These are phyloP conservation scores for Chondrilla cf. caribensis DNA, from an alignment of 37 sponge, comb jelly and placozoan genomes.

Conservation along the genomic window DNA sequence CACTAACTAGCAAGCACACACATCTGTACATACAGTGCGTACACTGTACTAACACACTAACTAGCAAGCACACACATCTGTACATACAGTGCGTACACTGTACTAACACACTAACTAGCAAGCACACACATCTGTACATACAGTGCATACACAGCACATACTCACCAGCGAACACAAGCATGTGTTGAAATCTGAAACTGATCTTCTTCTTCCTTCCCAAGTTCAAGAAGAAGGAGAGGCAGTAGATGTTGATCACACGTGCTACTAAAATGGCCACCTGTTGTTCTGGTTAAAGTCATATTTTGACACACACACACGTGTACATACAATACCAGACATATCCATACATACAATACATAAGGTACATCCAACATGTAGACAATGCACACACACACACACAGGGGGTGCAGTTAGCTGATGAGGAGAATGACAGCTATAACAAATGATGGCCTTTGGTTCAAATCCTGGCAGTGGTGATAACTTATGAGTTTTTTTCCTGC, in stretches of 20 bases:
- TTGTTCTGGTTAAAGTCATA: neutral
- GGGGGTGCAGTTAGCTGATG: too few relatives aligned
- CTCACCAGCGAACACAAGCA: constrained; percentile 92
- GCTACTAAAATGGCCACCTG: constrained; percentile 85
- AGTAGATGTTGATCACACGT: constrained; percentile 79
- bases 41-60: neutral
- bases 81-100: neutral
- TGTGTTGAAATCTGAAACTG: constrained; percentile 88
- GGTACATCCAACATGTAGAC: neutral
- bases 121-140: constrained; percentile 87
- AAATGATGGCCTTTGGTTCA: too few relatives aligned
- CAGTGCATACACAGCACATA: neutral
- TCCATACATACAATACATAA: constrained; percentile 19
- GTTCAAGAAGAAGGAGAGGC: constrained; percentile 84
- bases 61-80: too few relatives aligned
- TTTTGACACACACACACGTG: neutral
- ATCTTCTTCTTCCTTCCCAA: constrained; percentile 74
- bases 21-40: neutral
- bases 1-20: too few relatives aligned
- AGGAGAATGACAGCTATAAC: too few relatives aligned
- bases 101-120: constrained; percentile 58
- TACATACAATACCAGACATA: neutral
- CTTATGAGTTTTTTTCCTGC: too few relatives aligned
- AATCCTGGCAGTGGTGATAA: too few relatives aligned
- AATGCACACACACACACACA: constrained; percentile 5